These are phyloP conservation scores for Mactromeris polynyma DNA, from an alignment of 2,888 invertebrate genomes.

Conservation along the genomic window DNA sequence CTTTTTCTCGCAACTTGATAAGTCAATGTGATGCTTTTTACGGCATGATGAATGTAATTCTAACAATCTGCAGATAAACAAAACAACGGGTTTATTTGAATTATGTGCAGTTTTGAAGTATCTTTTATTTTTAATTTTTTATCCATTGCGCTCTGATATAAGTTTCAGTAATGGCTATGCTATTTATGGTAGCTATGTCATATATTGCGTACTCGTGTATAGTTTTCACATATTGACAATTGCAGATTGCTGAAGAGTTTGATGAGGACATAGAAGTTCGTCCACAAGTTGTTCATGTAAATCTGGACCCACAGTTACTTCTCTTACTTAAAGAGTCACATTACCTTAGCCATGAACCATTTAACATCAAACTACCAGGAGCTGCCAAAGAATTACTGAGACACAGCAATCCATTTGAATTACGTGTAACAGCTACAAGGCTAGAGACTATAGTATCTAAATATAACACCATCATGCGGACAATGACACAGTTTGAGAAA, in stretches of 20 bases:
- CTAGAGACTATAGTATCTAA: slow-evolving; percentile 86
- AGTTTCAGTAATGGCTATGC: too few species aligned
- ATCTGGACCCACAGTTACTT: slow-evolving; percentile 86
- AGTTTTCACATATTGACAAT: not conserved
- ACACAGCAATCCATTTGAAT: slow-evolving; percentile 82
- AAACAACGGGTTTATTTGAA: too few species aligned
- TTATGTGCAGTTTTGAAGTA: too few species aligned
- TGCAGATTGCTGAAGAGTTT: slow-evolving; percentile 85
- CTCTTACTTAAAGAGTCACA: slow-evolving; percentile 85
- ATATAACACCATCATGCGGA: slow-evolving; percentile 86
- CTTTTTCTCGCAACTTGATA: too few species aligned
- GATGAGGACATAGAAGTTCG: slow-evolving; percentile 85
- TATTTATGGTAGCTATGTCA: too few species aligned
- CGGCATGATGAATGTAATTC: too few species aligned
- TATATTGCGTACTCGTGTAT: not conserved
- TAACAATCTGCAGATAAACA: too few species aligned
- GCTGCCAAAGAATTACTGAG: slow-evolving; percentile 84
- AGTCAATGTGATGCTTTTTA: too few species aligned
- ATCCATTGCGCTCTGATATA: too few species aligned
- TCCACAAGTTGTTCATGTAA: slow-evolving; percentile 85
- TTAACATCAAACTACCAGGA: slow-evolving; percentile 81
- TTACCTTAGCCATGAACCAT: slow-evolving; percentile 85
- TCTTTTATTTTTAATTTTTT: too few species aligned
- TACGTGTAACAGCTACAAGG: slow-evolving; percentile 84
- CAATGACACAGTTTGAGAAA: slow-evolving; percentile 85